Base-by-base conservation (phyloP, 2,113 vertebrate species). In the Machaerirhynchus nigripectus region DNA sequence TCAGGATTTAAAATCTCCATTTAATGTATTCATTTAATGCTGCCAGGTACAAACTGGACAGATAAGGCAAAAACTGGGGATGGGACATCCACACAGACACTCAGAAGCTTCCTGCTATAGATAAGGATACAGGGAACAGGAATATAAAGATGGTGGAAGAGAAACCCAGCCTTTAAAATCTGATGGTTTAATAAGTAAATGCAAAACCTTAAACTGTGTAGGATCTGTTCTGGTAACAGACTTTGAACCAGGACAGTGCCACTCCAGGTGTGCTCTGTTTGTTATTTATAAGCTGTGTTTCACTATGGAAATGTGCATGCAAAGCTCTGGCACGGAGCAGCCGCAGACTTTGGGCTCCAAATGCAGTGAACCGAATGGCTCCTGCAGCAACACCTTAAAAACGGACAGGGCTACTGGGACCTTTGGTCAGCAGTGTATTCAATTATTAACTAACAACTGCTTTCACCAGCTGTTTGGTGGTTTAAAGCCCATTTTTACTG, bases 381-480 rank as follows among this genome's bases (percentile, higher is more conserved):
- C 53, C 49, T 75, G 74, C 44, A 68, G n/a, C 2, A 68, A 74
- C 65, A 82, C n/a, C 84, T 81, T 56, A 31, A 50, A 77, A 89
- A 31, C 1, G 16, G 24, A 33, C 44, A 65, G 46, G 13, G 56
- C 73, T 77, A 0, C 73, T 8, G 16, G 39, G 81, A 91, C 65
- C 89, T 96, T 82, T 82, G 82, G 33, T n/a, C 87, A 49, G 47
- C n/a, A 35, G 4, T 1, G 5, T 2, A 24, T 64, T 91, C 61
- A 94, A 68, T 95, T 10, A 95, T 95, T 95, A 94, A 96, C 95
- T 8, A 40, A 30, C 47, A 87, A 11, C 33, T 75, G 44, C 61
- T 64, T 35, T 40, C 71, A 42, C 39, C 52, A 78, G 42, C 60
- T 89, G 40, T 6, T 37, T 33, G 13, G 8, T 42, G 56, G 10